Base-by-base conservation (phyloP, 2,797 vertebrate genomes). In the Ptychadena robeensis region DNA sequence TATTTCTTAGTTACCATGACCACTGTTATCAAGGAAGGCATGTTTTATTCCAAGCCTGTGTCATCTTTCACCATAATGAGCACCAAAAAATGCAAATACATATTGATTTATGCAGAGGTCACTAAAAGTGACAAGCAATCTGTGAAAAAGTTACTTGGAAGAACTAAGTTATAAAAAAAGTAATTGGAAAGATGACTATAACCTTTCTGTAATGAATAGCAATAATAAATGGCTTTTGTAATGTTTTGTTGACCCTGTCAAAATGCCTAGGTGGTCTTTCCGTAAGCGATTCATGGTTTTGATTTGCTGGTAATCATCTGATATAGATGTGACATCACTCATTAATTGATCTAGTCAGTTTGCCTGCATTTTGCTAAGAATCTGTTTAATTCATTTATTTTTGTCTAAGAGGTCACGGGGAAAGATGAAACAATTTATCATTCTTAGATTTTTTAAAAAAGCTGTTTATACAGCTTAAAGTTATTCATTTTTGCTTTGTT, bases 281-380 rank as follows among this genome's bases (percentile, higher is more conserved):
- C 64, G 25, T 11, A 83, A 91, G 93, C 88, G 35, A 93, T 93
- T 94, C 91, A 91, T 85, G 85, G 81, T 89, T 88, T 88, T 88
- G 88, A 95, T 95, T 91, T 89, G 91, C 95, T 93, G 94, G 92
- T 93, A 96, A 95, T 96, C 93, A 93, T 90, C 90, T 89, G 87
- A 80, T 88, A 85, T 88, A 90, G 92, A 69, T 88, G 71, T 78
- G n/a, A 68, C 14, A 65, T 30, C 22, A 79, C 80, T 82, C 80
- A 85, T 93, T 95, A 95, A 95, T 93, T 94, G 94, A 95, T 95
- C 25, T 91, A 88, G 89, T 90, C 92, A 88, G 92, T 94, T 95
- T 95, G 92, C 92, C 94, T 92, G 90, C 93, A 92, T 89, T 91
- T 91, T 88, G 27, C 78, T 87, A 89, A 93, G 90, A 90, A 94